A percentile compares a stretch with the other conserved stretches of the same genome.
Conservation (phyloP, 1,140 invertebrate species). For the Halesus radiatus region DNA sequence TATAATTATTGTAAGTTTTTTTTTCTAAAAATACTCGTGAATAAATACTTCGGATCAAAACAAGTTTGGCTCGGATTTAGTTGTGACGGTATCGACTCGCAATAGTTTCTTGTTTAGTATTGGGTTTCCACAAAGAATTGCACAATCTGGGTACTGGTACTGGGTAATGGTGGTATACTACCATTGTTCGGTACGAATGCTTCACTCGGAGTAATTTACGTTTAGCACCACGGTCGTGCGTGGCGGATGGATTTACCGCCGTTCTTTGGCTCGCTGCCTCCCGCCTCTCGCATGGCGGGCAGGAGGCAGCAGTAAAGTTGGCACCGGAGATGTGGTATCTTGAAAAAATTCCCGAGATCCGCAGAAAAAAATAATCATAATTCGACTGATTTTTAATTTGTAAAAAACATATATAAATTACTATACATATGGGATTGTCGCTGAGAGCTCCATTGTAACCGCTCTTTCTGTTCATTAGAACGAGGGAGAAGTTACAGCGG, state of each 20-base stretch:
- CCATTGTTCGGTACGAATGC: conserved; percentile 6
- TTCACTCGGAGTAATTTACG: conserved; percentile 15
- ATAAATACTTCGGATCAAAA: no score
- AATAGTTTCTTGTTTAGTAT: neutral
- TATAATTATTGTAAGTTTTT: no score
- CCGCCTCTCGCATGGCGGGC: neutral
- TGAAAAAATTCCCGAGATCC: no score
- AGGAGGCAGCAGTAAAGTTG: neutral
- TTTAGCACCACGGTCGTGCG: conserved; percentile 19
- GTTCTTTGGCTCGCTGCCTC: neutral
- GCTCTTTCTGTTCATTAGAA: no score
- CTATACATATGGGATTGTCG: no score
- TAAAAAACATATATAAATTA: no score
- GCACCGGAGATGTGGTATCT: neutral
- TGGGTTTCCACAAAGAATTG: conserved; percentile 10
- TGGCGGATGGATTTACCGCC: conserved; percentile 16
- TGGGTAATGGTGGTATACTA: neutral
- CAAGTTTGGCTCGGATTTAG: no score
- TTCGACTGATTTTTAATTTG: no score
- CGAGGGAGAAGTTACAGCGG: no score
- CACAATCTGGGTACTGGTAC: conserved; percentile 12
- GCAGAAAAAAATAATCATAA: no score
- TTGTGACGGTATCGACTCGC: neutral
- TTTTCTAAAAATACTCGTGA: no score
- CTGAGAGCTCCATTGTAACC: no score